Percentiles rank a stretch among this genome's conserved stretches.
phyloP scores from a whole-genome alignment of 2,888 invertebrate genomes.

The Augiades crinisus region DNA sequence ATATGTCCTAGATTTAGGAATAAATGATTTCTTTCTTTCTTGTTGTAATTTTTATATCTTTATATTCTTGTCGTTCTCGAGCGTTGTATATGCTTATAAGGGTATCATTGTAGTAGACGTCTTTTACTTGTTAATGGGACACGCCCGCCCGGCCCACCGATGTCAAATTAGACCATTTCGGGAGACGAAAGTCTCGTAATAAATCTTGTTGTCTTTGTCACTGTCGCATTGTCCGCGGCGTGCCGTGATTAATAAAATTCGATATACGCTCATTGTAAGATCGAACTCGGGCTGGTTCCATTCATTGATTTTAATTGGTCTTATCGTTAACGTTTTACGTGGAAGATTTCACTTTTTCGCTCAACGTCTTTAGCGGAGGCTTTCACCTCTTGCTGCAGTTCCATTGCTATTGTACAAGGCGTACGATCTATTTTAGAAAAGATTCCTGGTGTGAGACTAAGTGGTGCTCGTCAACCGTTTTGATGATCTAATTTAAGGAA shows the following conservation, averaged over 20 bases:
- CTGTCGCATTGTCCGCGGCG: slow-evolving; percentile 42
- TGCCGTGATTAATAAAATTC: slow-evolving; percentile 40
- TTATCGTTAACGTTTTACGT: slow-evolving; percentile 36
- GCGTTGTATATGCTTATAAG: slow-evolving; percentile 34
- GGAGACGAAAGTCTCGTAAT: slow-evolving; percentile 66
- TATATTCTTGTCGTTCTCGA: slow-evolving; percentile 9
- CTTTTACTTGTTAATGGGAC: slow-evolving; percentile 10
- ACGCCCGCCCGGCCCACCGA: slow-evolving; percentile 28
- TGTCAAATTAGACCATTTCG: slow-evolving; percentile 66
- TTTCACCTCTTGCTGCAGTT: slow-evolving; percentile 31
- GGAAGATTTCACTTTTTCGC: slow-evolving; percentile 39
- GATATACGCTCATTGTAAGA: slow-evolving; percentile 36
- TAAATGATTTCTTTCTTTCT: too few species aligned
- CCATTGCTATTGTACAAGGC: slow-evolving; percentile 18
- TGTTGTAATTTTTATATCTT: not conserved
- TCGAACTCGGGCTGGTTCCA: slow-evolving; percentile 30
- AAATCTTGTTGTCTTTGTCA: slow-evolving; percentile 55
- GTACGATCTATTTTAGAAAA: slow-evolving; percentile 28
- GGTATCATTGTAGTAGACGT: slow-evolving; percentile 37
- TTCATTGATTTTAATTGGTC: slow-evolving; percentile 39
- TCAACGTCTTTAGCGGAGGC: slow-evolving; percentile 28
- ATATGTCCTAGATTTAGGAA: too few species aligned
- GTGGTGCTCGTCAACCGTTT: slow-evolving; percentile 11
- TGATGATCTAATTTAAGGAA: not conserved
- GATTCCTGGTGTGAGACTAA: slow-evolving; percentile 5